These are phyloP conservation scores for Eutolmus rufibarbis DNA, from an alignment of 2,888 invertebrate genomes.

Conservation along the genomic window DNA sequence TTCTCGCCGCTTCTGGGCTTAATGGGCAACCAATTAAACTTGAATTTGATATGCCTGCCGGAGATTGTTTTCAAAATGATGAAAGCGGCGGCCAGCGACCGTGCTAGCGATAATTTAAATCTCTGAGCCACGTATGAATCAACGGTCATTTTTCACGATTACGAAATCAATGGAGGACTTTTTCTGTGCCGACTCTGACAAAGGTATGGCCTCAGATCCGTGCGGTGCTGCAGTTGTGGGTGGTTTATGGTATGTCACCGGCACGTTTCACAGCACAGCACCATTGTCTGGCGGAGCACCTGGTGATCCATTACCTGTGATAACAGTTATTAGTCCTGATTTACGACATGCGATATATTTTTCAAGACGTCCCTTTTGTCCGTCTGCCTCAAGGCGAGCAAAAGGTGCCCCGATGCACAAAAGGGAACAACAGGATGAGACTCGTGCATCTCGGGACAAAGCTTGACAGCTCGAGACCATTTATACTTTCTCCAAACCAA, in stretches of 20 bases:
- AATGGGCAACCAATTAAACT: constrained; percentile 31
- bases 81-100: background rate
- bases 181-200: background rate
- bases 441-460: background rate
- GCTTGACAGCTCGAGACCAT: constrained; percentile 15
- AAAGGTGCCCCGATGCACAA: background rate
- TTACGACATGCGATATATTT: background rate
- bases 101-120: background rate
- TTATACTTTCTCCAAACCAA: constrained; percentile 40
- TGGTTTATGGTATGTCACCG: constrained; percentile 33
- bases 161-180: background rate
- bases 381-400: background rate
- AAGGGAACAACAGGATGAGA: background rate
- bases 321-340: constrained; percentile 33
- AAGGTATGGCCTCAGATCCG: background rate
- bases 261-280: constrained; percentile 12
- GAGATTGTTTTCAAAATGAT: background rate
- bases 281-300: constrained; percentile 23
- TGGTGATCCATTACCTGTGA: constrained; percentile 26
- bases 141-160: background rate
- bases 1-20: constrained; percentile 35
- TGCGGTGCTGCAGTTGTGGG: background rate
- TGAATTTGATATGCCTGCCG: constrained; percentile 29
- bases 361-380: background rate
- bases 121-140: background rate